These are phyloP conservation scores for Pristionchus pacificus DNA, from an alignment of 1,140 invertebrate species.

Conservation along the genomic window DNA sequence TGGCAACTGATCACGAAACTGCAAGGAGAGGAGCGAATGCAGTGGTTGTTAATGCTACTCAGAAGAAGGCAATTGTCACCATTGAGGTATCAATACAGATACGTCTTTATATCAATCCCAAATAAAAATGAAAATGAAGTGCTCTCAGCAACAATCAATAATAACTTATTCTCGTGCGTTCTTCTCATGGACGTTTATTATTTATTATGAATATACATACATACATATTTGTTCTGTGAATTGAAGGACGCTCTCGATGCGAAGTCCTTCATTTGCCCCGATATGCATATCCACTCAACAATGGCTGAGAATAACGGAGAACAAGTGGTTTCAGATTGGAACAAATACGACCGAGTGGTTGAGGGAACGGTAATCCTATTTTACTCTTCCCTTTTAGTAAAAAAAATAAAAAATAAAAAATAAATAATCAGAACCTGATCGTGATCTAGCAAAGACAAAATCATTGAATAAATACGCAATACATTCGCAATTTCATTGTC, in stretches of 20 bases:
- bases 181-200: no score
- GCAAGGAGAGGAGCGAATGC: constrained; percentile 72
- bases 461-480: background rate
- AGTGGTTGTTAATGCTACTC: constrained; percentile 73
- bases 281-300: constrained; percentile 42
- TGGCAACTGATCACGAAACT: constrained; percentile 69
- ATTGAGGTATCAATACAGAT: constrained; percentile 65
- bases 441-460: no score
- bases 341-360: constrained; percentile 46
- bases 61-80: constrained; percentile 73
- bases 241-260: constrained; percentile 70
- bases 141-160: no score
- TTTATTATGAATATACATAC: no score
- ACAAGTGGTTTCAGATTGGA: constrained; percentile 38
- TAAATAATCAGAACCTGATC: no score
- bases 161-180: no score
- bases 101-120: no score
- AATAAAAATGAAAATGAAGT: no score
- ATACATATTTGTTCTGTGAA: no score
- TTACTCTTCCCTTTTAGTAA: no score
- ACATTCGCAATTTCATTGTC: background rate
- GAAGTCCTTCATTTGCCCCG: constrained; percentile 65
- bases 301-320: constrained; percentile 27
- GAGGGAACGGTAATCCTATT: constrained; percentile 66
- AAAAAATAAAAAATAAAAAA: no score